Conservation (phyloP, 2,113 vertebrate genomes). For the Cromileptes altivelis region DNA sequence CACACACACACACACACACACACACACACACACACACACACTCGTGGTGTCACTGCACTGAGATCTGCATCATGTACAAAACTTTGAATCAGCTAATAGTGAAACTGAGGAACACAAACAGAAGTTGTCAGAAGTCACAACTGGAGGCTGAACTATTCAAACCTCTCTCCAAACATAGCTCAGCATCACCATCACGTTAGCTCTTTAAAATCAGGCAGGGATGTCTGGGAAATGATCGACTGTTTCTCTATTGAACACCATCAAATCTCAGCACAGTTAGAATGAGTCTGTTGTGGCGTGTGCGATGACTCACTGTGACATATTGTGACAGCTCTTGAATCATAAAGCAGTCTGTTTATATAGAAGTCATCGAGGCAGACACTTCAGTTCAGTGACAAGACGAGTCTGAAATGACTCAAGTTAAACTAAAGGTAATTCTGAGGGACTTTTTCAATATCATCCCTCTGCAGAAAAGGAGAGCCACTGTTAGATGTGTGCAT, state of each 20-base stretch:
- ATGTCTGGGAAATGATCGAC: constrained; percentile 17
- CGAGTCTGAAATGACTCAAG: not conserved
- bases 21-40: not conserved
- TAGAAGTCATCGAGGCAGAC: not conserved
- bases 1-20: constrained; percentile 8
- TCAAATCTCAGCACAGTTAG: not conserved
- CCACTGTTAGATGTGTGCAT: too few species aligned
- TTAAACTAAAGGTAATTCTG: not conserved
- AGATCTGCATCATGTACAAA: not conserved
- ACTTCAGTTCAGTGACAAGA: not conserved
- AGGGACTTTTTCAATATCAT: too few species aligned
- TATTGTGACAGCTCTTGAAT: constrained; percentile 5
- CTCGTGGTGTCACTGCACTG: not conserved
- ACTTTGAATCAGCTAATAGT: not conserved
- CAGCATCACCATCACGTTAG: not conserved
- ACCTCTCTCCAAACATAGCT: not conserved
- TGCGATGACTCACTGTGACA: constrained; percentile 23
- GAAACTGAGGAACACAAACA: not conserved
- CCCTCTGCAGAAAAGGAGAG: too few species aligned
- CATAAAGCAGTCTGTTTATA: not conserved
- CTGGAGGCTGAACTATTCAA: not conserved
- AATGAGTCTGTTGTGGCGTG: not conserved
- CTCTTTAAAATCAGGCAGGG: not conserved
- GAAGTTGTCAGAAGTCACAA: not conserved
- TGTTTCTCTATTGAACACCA: not conserved